Conservation (phyloP, 2,113 vertebrate genomes). For the Heliornis fulica region DNA sequence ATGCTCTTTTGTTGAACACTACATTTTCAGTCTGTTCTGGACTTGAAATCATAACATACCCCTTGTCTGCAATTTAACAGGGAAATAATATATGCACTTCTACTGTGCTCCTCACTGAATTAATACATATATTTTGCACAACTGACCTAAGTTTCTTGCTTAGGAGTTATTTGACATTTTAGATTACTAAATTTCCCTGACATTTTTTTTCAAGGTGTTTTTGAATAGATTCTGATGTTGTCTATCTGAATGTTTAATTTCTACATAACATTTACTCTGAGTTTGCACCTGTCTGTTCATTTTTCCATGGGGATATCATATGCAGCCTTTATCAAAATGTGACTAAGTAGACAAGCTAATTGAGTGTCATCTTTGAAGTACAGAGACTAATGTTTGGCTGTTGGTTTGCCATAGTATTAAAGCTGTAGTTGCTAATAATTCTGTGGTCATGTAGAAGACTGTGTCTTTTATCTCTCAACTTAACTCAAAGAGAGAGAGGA, state of each 20-base stretch:
- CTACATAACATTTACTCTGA: background rate
- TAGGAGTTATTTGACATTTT: background rate
- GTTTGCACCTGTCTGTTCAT: background rate
- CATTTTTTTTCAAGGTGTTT: background rate
- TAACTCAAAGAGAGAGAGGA: too few relatives aligned
- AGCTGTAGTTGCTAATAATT: background rate
- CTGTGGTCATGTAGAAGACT: background rate
- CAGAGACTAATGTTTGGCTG: background rate
- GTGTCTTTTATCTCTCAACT: background rate
- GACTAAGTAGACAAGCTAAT: background rate
- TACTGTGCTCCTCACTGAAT: background rate
- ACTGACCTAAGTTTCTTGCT: background rate
- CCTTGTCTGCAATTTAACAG: background rate
- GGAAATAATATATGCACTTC: background rate
- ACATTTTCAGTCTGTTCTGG: background rate
- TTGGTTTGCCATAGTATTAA: background rate
- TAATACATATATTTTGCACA: background rate
- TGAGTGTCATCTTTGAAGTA: background rate
- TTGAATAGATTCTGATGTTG: background rate
- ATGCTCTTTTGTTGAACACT: background rate
- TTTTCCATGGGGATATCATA: background rate
- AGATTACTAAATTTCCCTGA: background rate
- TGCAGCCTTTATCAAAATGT: background rate
- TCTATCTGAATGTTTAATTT: background rate
- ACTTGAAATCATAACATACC: background rate